phyloP scores from a whole-genome alignment of 2,797 vertebrate genomes.

The Pygocentrus nattereri region DNA sequence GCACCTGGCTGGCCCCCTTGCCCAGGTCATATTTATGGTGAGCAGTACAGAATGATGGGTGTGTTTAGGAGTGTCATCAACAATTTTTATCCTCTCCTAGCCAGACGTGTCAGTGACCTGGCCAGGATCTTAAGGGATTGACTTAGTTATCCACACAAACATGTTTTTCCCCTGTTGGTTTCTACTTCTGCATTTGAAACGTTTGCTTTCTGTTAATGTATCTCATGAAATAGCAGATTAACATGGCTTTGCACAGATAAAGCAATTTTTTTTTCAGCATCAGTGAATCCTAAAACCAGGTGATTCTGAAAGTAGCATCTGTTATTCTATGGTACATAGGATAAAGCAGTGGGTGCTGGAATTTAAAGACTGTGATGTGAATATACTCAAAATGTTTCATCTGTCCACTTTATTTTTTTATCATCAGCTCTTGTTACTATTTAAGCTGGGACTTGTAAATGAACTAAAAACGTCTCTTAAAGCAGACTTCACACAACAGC shows the following conservation, averaged over 20 bases:
- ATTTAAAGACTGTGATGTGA: neutral
- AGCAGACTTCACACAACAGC: neutral
- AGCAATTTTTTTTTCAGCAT: neutral
- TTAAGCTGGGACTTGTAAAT: neutral
- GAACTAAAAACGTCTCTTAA: neutral
- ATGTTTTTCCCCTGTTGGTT: neutral
- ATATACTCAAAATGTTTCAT: neutral
- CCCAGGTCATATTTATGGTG: neutral
- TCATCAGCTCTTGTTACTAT: too few relatives aligned
- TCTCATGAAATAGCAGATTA: neutral
- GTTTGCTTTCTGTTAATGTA: neutral
- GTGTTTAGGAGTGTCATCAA: slow-evolving; percentile 7
- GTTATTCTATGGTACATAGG: neutral
- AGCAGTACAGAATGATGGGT: neutral
- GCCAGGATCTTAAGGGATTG: neutral
- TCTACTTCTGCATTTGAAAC: neutral
- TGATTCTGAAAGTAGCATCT: neutral
- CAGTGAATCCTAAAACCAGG: neutral
- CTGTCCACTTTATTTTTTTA: too few relatives aligned
- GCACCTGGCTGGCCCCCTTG: neutral
- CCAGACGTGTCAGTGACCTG: slow-evolving; percentile 1
- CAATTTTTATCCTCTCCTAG: slow-evolving; percentile 7
- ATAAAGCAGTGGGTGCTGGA: neutral
- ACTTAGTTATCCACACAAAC: slow-evolving; percentile 1
- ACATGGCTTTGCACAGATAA: neutral